phyloP scores from a whole-genome alignment of 2,888 invertebrate species.

The Oligia strigilis region DNA sequence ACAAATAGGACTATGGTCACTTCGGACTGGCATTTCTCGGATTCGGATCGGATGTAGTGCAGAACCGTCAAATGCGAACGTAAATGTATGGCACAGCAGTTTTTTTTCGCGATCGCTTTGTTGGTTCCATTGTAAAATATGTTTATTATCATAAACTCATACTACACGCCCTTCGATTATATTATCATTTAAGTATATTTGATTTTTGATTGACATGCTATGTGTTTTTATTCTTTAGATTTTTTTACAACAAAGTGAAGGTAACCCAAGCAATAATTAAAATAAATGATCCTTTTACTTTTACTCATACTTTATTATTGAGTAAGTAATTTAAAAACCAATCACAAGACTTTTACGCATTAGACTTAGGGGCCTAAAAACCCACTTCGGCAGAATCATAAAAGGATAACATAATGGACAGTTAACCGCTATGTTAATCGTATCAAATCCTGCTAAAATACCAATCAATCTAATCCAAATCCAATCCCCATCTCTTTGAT shows the following conservation, averaged over 20 bases:
- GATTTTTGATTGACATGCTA: background rate
- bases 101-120: background rate
- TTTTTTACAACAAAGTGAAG: background rate
- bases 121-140: background rate
- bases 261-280: background rate
- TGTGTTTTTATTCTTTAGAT: background rate
- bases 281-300: background rate
- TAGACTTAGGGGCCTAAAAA: background rate
- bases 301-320: background rate
- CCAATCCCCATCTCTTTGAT: too few species aligned
- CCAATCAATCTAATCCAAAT: too few species aligned
- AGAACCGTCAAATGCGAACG: background rate
- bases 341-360: slow-evolving; percentile 15
- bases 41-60: too few species aligned
- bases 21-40: too few species aligned
- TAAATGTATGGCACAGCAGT: background rate
- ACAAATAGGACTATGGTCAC: too few species aligned
- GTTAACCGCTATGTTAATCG: too few species aligned
- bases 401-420: too few species aligned
- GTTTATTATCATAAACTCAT: background rate
- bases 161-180: background rate
- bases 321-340: background rate
- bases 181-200: background rate
- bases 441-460: too few species aligned
- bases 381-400: too few species aligned